Percentiles rank a stretch among this genome's conserved stretches.
Evolutionary conservation across 2,113 vertebrate species (phyloP).

Genomic region (Passer domesticus): DNA sequence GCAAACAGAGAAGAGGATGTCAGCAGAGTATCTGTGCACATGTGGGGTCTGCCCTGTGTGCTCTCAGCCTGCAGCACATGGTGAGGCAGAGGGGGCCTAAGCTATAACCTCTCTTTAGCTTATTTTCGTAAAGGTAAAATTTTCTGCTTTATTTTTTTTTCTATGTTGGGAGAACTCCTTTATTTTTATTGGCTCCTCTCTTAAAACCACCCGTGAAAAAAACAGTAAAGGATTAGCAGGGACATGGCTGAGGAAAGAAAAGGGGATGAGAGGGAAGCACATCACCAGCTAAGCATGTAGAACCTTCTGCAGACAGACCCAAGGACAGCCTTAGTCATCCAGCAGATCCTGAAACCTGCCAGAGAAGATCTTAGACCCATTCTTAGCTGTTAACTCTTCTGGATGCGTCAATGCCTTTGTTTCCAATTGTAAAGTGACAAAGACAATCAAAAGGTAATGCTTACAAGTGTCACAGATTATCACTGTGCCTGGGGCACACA

Average conservation of each 20-base stretch:
- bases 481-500: background rate
- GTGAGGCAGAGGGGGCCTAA: background rate
- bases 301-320: background rate
- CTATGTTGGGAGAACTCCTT: background rate
- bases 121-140: background rate
- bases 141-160: background rate
- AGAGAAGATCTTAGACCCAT: background rate
- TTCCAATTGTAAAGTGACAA: background rate
- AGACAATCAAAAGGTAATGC: background rate
- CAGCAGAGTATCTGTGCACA: background rate
- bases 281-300: background rate
- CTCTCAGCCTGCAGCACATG: background rate
- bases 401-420: background rate
- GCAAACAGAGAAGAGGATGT: background rate
- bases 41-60: fast-evolving
- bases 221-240: background rate
- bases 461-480: background rate
- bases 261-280: background rate
- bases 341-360: background rate
- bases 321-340: background rate
- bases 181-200: background rate
- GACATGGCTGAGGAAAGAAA: background rate
- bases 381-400: background rate
- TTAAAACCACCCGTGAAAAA: background rate
- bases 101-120: background rate